Evolutionary conservation across 2,113 vertebrate genomes (phyloP), one percentile per base, ranked within the genome.

Genomic region (Neolamprologus brichardi): DNA sequence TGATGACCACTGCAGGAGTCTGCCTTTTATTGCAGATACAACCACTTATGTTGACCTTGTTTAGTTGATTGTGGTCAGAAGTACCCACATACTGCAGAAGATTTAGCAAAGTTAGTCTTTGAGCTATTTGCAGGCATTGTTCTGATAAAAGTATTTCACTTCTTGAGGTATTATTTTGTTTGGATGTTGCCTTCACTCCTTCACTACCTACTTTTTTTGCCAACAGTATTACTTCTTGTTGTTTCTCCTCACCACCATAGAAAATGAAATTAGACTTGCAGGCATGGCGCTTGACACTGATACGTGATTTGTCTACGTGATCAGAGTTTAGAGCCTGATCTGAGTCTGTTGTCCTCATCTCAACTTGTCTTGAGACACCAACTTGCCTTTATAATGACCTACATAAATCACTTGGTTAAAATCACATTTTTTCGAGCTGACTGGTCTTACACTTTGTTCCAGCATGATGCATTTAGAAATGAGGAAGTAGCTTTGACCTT

Each of bases 401-500:
- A 37, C 83, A 91, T 89, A 51, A 87, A 89, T 91, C 78, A 84
- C 84, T 83, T 77, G 44, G 44, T 77, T 77, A 51, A 77, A 77
- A 77, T 49, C 34, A 5, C 34, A 56, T 54, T 88, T 54, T 86
- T 41, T 86, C 58, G 6, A 77, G 41, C 51, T 25, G 32, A 77
- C 72, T n/a, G 79, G 20, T 53, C 89, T 56, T 23, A 49, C 9
- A n/a, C 39, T 85, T 62, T 78, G 78, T 85, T 90, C 23, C 62
- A 81, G 14, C 17, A 3, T 86, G 83, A 90, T 85, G 49, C 58
- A 58, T 81, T 83, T 62, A 58, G 64, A 64, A 81, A 84, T 75
- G 52, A 77, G 79, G 81, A 90, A 83, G 81, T 87, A 67, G 20
- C 62, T 87, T 46, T 91, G 86, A 89, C 88, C 83, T 91, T 89